These are phyloP conservation scores for Sepiola atlantica DNA, from an alignment of 2,888 invertebrate genomes.

Conservation along the genomic window DNA sequence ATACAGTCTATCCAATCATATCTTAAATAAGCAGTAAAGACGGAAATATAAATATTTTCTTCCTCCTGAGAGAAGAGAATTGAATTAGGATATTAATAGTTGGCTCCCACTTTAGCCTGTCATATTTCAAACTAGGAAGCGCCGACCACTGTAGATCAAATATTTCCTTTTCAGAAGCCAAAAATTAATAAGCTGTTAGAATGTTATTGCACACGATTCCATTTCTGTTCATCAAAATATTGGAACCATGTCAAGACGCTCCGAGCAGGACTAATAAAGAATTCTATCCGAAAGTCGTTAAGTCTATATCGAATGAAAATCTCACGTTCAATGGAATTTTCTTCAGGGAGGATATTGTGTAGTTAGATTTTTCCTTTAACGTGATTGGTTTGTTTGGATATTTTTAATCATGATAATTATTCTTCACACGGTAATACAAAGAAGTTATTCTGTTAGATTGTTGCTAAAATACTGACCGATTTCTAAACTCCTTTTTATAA, in stretches of 20 bases:
- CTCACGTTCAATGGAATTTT: background rate
- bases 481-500: too few relatives aligned
- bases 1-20: background rate
- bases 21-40: background rate
- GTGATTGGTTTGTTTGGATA: background rate
- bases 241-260: background rate
- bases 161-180: background rate
- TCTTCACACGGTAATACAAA: background rate
- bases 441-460: background rate
- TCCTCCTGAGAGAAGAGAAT: background rate
- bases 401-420: background rate
- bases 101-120: constrained; percentile 16
- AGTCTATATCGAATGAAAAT: background rate
- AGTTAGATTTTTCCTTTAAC: background rate
- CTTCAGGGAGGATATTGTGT: background rate
- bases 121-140: background rate
- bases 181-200: constrained; percentile 32
- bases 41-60: background rate
- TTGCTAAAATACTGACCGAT: background rate
- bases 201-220: constrained; percentile 32
- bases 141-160: background rate
- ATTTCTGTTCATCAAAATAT: constrained; percentile 24
- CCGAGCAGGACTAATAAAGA: background rate
- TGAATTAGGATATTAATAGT: background rate
- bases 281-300: constrained; percentile 15